phyloP scores from a whole-genome alignment of 2,113 vertebrate species.

The Ascaphus truei region DNA sequence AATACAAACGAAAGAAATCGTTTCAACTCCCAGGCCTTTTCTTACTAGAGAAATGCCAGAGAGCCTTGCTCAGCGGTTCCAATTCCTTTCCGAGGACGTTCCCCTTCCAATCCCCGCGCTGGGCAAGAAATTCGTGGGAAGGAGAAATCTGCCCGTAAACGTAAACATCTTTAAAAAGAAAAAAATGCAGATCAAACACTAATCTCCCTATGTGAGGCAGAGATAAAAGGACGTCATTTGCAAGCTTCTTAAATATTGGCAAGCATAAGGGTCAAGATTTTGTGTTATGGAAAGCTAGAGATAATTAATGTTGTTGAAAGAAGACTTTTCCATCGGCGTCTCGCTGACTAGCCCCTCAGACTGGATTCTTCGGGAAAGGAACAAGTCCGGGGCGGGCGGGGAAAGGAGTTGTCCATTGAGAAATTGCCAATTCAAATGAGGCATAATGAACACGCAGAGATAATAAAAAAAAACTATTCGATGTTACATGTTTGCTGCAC shows the following conservation, averaged over 20 bases:
- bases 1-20: slow-evolving; percentile 69
- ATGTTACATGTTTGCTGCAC: not conserved
- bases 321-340: slow-evolving; percentile 69
- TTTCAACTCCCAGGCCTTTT: slow-evolving; percentile 47
- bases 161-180: slow-evolving; percentile 51
- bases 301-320: slow-evolving; percentile 83
- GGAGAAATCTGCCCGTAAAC: slow-evolving; percentile 69
- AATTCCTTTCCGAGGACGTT: slow-evolving; percentile 62
- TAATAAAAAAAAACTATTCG: slow-evolving; percentile 41
- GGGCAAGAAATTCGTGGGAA: slow-evolving; percentile 43
- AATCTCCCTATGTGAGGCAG: slow-evolving; percentile 52
- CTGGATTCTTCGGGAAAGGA: slow-evolving; percentile 69
- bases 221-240: slow-evolving; percentile 69
- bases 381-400: slow-evolving; percentile 32
- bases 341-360: slow-evolving; percentile 66
- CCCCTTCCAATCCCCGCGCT: slow-evolving; percentile 44
- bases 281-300: slow-evolving; percentile 71
- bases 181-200: slow-evolving; percentile 56
- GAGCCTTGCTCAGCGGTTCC: slow-evolving; percentile 52
- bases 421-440: slow-evolving; percentile 54
- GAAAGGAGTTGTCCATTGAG: slow-evolving; percentile 45
- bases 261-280: slow-evolving; percentile 67
- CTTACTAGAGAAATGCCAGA: slow-evolving; percentile 33
- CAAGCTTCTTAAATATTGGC: slow-evolving; percentile 62
- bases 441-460: slow-evolving; percentile 60